A percentile compares a stretch with the other conserved stretches of the same genome.
Evolutionary conservation across 2,113 vertebrate genomes (phyloP).

Genomic region (Camelus bactrianus): DNA sequence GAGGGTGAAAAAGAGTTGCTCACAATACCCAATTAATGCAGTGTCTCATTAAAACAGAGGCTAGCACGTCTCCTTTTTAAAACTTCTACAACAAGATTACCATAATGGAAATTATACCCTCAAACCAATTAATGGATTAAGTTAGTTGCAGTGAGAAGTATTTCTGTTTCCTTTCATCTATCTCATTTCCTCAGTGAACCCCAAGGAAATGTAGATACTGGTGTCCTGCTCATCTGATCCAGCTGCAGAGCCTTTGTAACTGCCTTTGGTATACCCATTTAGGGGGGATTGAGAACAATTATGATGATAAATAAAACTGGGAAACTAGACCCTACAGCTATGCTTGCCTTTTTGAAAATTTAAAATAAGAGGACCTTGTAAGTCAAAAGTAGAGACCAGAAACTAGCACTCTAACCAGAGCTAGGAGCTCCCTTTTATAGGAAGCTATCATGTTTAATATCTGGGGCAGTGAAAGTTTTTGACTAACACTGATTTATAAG

Average conservation of each 20-base stretch:
- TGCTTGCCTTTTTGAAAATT: background rate
- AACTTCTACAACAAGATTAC: conserved; percentile 8
- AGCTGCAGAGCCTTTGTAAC: background rate
- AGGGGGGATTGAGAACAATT: background rate
- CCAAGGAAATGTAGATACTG: background rate
- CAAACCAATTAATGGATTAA: conserved; percentile 44
- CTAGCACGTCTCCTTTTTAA: background rate
- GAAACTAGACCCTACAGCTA: background rate
- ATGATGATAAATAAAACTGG: background rate
- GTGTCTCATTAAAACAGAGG: conserved; percentile 23
- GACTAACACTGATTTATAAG: background rate
- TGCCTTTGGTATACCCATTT: background rate
- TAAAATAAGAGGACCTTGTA: background rate
- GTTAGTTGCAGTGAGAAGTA: background rate
- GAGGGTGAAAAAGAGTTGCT: background rate
- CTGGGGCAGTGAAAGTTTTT: background rate
- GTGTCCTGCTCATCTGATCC: background rate
- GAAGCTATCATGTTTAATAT: background rate
- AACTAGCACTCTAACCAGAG: background rate
- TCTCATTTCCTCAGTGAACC: conserved; percentile 3
- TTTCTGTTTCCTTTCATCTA: background rate
- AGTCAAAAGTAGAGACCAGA: conserved; percentile 13
- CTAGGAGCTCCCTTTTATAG: background rate
- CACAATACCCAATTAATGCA: background rate
- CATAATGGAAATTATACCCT: conserved; percentile 43